Percentiles rank a stretch among this genome's conserved stretches.
These are phyloP conservation scores for Pyrrhosoma nymphula DNA, from an alignment of 2,888 invertebrate genomes.

Conservation along the genomic window DNA sequence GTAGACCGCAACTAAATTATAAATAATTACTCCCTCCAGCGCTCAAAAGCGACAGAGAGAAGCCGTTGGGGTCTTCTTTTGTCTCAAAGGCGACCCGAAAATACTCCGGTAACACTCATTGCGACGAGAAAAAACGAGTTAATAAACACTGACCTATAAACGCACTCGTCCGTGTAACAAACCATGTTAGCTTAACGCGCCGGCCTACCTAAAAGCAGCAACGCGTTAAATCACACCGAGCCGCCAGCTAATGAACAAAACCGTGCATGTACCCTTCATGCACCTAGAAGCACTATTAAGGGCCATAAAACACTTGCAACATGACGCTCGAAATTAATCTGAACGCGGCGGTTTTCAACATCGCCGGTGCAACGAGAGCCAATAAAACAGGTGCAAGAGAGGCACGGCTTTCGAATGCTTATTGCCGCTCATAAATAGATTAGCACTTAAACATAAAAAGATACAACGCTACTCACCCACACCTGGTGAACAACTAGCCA, in stretches of 20 bases:
- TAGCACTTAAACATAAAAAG: neutral
- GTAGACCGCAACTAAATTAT: neutral
- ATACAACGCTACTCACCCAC: neutral
- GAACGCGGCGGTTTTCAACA: neutral
- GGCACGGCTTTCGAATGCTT: neutral
- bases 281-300: slow-evolving; percentile 16
- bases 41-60: neutral
- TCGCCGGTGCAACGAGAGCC: neutral
- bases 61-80: neutral
- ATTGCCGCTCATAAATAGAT: neutral
- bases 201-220: neutral
- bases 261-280: neutral
- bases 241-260: slow-evolving; percentile 32
- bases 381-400: neutral
- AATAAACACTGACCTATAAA: slow-evolving; percentile 1
- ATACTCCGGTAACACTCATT: neutral
- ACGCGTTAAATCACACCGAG: slow-evolving; percentile 18
- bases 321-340: slow-evolving; percentile 8
- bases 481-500: neutral
- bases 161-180: slow-evolving; percentile 13
- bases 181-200: slow-evolving; percentile 18
- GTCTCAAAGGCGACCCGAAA: neutral
- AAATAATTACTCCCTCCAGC: neutral
- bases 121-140: neutral
- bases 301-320: slow-evolving; percentile 20